A percentile compares a stretch with the other conserved stretches of the same genome.
phyloP scores from a whole-genome alignment of 2,113 vertebrate genomes.

The Perca schrenkii region DNA sequence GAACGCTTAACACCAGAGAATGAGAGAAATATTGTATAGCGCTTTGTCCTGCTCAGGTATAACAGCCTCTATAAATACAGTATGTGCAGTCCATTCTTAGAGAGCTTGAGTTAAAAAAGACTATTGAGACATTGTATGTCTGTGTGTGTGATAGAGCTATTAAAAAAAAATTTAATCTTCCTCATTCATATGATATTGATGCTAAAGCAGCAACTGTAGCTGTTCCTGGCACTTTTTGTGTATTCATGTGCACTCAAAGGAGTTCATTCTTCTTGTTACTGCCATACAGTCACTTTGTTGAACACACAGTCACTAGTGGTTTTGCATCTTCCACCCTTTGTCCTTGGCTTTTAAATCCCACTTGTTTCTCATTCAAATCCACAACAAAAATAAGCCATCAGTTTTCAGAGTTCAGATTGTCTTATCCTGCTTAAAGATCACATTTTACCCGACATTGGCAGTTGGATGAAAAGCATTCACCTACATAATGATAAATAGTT shows the following conservation, averaged over 20 bases:
- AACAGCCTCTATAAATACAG: neutral
- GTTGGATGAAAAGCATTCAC: neutral
- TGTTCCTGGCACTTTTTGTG: slow-evolving; percentile 3
- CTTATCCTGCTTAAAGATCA: neutral
- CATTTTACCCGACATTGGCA: neutral
- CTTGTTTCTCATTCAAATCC: too few relatives aligned
- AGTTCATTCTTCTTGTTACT: neutral
- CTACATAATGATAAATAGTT: neutral
- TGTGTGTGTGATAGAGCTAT: neutral
- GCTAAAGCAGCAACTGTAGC: neutral
- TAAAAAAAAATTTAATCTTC: neutral
- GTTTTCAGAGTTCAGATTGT: neutral
- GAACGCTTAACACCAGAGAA: neutral
- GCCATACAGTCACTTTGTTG: neutral
- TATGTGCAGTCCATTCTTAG: neutral
- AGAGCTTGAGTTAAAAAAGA: neutral
- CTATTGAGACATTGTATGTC: neutral
- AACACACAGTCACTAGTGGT: neutral
- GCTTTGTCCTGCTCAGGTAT: neutral
- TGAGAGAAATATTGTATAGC: too few relatives aligned
- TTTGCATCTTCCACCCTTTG: too few relatives aligned
- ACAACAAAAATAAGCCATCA: neutral
- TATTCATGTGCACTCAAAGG: neutral
- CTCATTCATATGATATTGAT: neutral
- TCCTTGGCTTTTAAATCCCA: too few relatives aligned